Conservation (phyloP, 2,888 invertebrate genomes). For the Pecten maximus region DNA sequence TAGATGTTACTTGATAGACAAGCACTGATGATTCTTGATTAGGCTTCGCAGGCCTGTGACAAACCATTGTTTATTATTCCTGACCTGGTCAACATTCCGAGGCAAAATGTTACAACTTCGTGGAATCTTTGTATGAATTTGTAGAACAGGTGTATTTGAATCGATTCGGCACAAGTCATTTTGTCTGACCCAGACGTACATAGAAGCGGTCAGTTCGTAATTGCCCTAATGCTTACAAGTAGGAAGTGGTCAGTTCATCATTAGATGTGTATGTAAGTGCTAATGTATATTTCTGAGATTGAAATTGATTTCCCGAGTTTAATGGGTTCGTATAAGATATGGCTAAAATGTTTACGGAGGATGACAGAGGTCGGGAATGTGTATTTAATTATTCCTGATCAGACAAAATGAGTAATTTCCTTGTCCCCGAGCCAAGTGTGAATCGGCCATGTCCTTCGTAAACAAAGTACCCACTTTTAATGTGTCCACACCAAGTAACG, state of each 20-base stretch:
- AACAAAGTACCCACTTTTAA: background rate
- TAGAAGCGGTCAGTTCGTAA: background rate
- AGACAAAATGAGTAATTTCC: constrained; percentile 35
- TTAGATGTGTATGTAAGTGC: constrained; percentile 15
- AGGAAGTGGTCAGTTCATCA: constrained; percentile 1
- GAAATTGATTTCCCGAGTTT: constrained; percentile 6
- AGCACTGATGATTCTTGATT: background rate
- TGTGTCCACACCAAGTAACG: background rate
- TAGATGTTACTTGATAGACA: background rate
- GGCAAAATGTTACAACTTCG: background rate
- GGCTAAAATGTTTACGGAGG: constrained; percentile 20
- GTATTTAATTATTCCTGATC: constrained; percentile 26
- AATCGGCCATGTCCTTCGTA: background rate
- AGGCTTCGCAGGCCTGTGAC: background rate
- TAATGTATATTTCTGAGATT: constrained; percentile 23
- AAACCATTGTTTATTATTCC: background rate
- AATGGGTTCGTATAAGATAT: background rate
- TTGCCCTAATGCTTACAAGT: background rate
- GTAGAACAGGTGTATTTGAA: background rate
- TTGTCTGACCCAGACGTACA: background rate
- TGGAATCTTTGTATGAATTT: background rate
- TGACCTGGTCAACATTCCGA: constrained; percentile 17
- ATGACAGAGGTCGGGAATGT: background rate
- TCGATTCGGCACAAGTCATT: background rate
- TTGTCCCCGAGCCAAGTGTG: background rate